Conservation (phyloP, 2,797 vertebrate genomes). For the Podarcis siculus region DNA sequence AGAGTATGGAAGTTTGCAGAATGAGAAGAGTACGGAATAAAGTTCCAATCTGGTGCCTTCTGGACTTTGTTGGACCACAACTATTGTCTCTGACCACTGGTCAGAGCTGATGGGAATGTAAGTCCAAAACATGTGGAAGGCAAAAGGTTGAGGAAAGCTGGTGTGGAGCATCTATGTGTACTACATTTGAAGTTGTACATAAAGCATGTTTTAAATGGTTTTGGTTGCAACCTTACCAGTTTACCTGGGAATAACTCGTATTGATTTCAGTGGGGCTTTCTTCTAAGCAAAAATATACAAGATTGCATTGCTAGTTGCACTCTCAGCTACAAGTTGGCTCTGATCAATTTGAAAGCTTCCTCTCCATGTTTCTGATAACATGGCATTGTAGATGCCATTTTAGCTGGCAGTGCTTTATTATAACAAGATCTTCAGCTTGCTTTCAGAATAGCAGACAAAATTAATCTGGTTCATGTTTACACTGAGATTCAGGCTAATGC, state of each 20-base stretch:
- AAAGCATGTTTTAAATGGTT: background rate
- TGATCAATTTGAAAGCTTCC: background rate
- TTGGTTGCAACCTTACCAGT: too few species aligned
- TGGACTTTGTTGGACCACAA: too few species aligned
- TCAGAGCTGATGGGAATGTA: too few species aligned
- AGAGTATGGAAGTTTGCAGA: too few species aligned
- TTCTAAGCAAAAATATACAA: background rate
- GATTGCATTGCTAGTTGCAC: background rate
- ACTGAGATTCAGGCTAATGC: slow-evolving; percentile 67
- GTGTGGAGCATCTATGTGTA: background rate
- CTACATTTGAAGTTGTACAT: background rate
- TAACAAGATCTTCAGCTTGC: background rate
- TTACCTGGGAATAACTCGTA: background rate
- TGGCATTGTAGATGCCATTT: background rate
- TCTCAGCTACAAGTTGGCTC: background rate
- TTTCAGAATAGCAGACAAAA: slow-evolving; percentile 45
- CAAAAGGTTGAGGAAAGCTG: too few species aligned
- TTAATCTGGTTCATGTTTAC: slow-evolving; percentile 68
- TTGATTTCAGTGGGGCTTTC: background rate
- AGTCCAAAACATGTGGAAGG: too few species aligned
- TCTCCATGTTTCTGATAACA: background rate
- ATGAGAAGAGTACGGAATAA: background rate
- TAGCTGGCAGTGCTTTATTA: background rate
- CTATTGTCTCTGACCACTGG: too few species aligned
- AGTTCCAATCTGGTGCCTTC: background rate